Conservation (phyloP, 2,113 vertebrate genomes). For the Mesitornis unicolor region DNA sequence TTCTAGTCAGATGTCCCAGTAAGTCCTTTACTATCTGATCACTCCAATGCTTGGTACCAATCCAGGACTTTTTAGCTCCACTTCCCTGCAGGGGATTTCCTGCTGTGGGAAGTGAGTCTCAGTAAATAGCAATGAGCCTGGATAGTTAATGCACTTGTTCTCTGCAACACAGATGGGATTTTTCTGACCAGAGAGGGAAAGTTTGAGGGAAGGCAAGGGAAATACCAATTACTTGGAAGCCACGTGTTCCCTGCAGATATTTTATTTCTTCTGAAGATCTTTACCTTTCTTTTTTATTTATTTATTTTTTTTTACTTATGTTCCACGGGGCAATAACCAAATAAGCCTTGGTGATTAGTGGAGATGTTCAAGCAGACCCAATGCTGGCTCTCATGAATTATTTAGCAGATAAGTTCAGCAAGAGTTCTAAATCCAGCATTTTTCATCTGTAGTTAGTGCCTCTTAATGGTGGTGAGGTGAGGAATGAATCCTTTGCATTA, state of each 20-base stretch:
- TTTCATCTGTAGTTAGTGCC: not conserved
- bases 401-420: not conserved
- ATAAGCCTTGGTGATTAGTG: not conserved
- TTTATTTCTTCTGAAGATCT: not conserved
- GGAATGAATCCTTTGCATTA: not conserved
- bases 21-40: not conserved
- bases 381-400: not conserved
- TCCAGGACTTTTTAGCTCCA: not conserved
- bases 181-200: not conserved
- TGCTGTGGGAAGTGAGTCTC: not conserved
- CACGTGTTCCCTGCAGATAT: not conserved
- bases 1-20: not conserved
- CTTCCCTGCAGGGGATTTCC: not conserved
- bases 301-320: not conserved
- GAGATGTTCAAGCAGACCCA: not conserved
- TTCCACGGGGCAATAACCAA: not conserved
- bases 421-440: not conserved
- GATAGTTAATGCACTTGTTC: not conserved
- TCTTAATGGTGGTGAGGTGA: not conserved
- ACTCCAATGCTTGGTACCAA: not conserved
- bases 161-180: not conserved
- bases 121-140: not conserved
- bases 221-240: not conserved
- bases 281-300: not conserved
- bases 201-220: not conserved